Conservation (phyloP, 2,113 vertebrate species). For the Peromyscus maniculatus region DNA sequence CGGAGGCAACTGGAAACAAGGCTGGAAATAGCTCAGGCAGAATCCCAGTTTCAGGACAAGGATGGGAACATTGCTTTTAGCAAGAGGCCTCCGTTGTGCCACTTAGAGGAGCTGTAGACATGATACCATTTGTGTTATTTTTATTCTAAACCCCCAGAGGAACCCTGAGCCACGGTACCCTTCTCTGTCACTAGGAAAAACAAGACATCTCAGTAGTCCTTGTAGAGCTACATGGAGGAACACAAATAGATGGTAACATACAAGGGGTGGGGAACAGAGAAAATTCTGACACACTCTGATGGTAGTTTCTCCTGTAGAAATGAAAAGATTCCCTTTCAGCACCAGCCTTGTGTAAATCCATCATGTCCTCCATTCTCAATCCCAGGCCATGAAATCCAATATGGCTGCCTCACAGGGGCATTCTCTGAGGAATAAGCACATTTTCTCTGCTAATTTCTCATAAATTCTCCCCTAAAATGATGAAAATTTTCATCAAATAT, state of each 20-base stretch:
- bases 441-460: conserved; percentile 30
- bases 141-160: conserved; percentile 59
- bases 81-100: conserved; percentile 30
- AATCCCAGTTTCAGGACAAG: conserved; percentile 31
- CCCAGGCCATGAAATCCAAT: neutral
- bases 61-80: conserved; percentile 42
- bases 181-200: conserved; percentile 2
- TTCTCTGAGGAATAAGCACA: neutral
- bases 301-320: neutral
- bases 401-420: neutral
- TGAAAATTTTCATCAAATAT: conserved; percentile 4
- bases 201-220: neutral
- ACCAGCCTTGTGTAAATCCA: neutral
- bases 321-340: neutral
- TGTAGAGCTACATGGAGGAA: neutral
- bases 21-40: conserved; percentile 73
- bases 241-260: neutral
- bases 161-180: neutral
- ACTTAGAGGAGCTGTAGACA: conserved; percentile 11
- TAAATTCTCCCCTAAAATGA: neutral
- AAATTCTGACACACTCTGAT: neutral
- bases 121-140: conserved; percentile 63
- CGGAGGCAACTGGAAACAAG: conserved; percentile 69
- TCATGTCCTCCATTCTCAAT: neutral
- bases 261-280: neutral